Conservation (phyloP, 2,888 invertebrate genomes). For the Monopis laevigella region DNA sequence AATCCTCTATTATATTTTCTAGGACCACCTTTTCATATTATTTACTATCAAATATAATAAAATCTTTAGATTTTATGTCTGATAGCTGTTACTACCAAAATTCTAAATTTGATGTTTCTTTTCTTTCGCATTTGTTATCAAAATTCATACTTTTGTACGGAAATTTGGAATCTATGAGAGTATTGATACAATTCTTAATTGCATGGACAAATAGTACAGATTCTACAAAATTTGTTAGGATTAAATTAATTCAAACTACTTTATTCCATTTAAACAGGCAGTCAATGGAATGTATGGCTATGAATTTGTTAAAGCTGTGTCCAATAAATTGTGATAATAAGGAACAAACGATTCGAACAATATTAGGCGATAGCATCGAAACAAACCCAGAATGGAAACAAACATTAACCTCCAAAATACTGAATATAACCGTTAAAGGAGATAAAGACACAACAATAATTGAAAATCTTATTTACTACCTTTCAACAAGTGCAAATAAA, state of each 20-base stretch:
- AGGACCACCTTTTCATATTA: slow-evolving; percentile 66
- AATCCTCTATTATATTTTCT: slow-evolving; percentile 67
- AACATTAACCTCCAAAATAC: slow-evolving; percentile 55
- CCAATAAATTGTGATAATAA: slow-evolving; percentile 44
- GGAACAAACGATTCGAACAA: slow-evolving; percentile 44
- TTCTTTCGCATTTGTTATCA: slow-evolving; percentile 66
- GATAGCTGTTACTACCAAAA: slow-evolving; percentile 37
- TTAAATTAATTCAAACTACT: slow-evolving; percentile 55
- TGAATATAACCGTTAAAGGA: slow-evolving; percentile 59
- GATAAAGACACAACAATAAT: slow-evolving; percentile 62
- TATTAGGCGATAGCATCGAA: slow-evolving; percentile 62
- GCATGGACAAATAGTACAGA: slow-evolving; percentile 50
- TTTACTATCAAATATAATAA: slow-evolving; percentile 68
- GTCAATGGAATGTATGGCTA: slow-evolving; percentile 66
- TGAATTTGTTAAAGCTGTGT: slow-evolving; percentile 62
- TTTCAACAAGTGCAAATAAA: slow-evolving; percentile 47
- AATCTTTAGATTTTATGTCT: slow-evolving; percentile 69
- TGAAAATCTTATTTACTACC: slow-evolving; percentile 70
- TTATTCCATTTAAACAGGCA: slow-evolving; percentile 64
- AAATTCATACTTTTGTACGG: slow-evolving; percentile 70
- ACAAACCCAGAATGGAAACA: slow-evolving; percentile 72
- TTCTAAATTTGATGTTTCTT: slow-evolving; percentile 40
- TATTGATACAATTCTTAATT: slow-evolving; percentile 64
- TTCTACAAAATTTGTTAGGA: slow-evolving; percentile 37
- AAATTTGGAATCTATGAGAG: slow-evolving; percentile 47